These are phyloP conservation scores for Xestia c-nigrum DNA, from an alignment of 2,888 invertebrate genomes.

Conservation along the genomic window DNA sequence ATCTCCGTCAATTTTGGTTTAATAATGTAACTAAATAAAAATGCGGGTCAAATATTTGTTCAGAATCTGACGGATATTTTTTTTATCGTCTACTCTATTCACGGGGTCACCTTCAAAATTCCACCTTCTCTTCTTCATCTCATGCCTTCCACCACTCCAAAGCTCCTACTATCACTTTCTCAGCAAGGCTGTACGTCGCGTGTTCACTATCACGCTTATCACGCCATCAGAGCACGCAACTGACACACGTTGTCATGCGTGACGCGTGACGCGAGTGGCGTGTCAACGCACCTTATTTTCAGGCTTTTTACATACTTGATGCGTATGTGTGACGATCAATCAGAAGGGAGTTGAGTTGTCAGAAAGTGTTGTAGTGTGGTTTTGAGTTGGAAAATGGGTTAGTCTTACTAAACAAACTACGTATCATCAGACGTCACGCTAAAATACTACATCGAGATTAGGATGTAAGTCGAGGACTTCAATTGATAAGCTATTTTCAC, in stretches of 20 bases:
- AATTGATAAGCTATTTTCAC: too few species aligned
- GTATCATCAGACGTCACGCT: neutral
- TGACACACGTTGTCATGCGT: constrained; percentile 66
- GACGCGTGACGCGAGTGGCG: constrained; percentile 71
- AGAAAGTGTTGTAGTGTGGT: constrained; percentile 30
- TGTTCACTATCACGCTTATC: constrained; percentile 64
- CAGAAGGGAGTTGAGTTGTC: constrained; percentile 61
- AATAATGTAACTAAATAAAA: too few species aligned
- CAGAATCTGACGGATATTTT: too few species aligned
- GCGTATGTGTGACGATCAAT: constrained; percentile 64
- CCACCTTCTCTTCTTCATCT: neutral
- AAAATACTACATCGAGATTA: neutral
- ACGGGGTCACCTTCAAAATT: neutral
- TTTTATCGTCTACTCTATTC: too few species aligned
- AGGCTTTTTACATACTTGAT: constrained; percentile 65
- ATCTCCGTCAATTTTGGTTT: too few species aligned
- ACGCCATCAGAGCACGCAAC: constrained; percentile 66
- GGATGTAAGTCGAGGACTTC: too few species aligned
- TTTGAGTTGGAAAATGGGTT: neutral
- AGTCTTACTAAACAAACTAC: neutral
- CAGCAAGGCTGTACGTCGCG: constrained; percentile 59
- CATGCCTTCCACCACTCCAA: constrained; percentile 33
- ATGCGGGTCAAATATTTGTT: too few species aligned
- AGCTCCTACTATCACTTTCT: constrained; percentile 57
- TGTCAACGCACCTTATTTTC: constrained; percentile 71